Percentiles rank a stretch among this genome's conserved stretches.
Evolutionary conservation across 2,888 invertebrate species (phyloP).

Genomic region (Malachius bipustulatus): DNA sequence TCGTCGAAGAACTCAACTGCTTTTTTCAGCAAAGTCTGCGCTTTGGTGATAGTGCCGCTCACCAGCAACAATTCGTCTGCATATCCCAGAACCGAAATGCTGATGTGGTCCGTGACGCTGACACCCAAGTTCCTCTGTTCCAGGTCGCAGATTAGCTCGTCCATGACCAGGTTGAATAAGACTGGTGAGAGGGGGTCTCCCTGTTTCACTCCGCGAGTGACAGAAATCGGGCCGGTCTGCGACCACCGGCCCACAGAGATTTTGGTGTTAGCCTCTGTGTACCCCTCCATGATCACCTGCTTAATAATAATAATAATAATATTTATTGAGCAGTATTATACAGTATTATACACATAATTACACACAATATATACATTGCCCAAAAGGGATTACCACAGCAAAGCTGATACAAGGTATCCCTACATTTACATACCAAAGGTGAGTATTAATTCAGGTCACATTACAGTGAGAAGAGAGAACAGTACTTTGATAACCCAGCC

Average conservation of each 20-base stretch:
- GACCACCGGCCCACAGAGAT: not conserved
- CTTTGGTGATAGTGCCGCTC: constrained; percentile 8
- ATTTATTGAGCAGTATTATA: no score
- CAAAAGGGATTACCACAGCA: no score
- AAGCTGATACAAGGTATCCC: no score
- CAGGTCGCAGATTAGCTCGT: constrained; percentile 9
- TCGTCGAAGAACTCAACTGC: constrained; percentile 12
- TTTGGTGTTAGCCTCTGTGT: no score
- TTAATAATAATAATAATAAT: no score
- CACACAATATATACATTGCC: no score
- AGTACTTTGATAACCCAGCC: no score
- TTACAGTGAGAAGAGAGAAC: no score
- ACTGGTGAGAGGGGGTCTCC: constrained; percentile 12
- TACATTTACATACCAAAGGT: no score
- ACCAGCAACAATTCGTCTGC: constrained; percentile 18
- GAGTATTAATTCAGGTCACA: no score
- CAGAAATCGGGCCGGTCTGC: not conserved
- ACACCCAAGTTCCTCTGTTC: constrained; percentile 4
- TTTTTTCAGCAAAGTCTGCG: constrained; percentile 7
- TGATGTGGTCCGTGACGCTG: constrained; percentile 5
- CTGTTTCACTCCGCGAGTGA: constrained; percentile 12
- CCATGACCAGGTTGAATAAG: constrained; percentile 10
- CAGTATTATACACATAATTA: no score
- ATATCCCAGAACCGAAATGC: constrained; percentile 13
- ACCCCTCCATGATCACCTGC: no score